Evolutionary conservation across 1,140 invertebrate genomes (phyloP), one percentile per base, ranked within the genome.

Genomic region (Drosophila kepulauana): DNA sequence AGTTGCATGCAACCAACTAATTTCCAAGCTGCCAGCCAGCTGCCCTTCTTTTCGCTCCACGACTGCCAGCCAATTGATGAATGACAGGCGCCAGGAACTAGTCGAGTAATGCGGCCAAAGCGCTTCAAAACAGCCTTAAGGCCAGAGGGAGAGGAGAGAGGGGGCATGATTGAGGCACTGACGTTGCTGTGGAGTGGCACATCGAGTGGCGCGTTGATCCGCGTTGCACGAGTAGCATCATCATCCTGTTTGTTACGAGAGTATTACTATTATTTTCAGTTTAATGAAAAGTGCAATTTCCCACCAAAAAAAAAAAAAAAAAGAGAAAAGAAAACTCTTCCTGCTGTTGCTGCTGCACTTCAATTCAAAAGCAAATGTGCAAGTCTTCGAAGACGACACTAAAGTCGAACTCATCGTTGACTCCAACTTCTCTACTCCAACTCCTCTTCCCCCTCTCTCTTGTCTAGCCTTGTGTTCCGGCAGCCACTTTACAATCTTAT

Each of bases 261-360:
- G 38, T 65, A 75, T 75, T 75, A 75, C 71, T 75, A 75, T 75
- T 71, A 63, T 74, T 69, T 71, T 70, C 72, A 84, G 77, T 78
- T 88, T 89, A 88, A 88, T 88, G 85, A 88, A 89, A 88, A 89
- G 85, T 84, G 85, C 85, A 88, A 81, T 76, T 78, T 80, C 48
- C 68, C 64, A 38, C 61, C 11, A 2, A 20, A 20, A 25, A 25
- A 25, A 20, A 16, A n/a, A n/a, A n/a, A n/a, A 20, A 25, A 25
- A 3, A 25, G 3, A 25, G 20, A 4, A 25, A 25, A 25, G 20
- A 25, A 25, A 25, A 25, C 46, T 45, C 41, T 0, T 10, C 11
- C 5, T 10, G 5, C 13, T n/a, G 6, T 10, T 8, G 1, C 59
- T 56, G 20, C 64, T 54, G 49, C 72, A 82, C 76, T 77, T 79